phyloP scores from a whole-genome alignment of 2,888 invertebrate species.

The Thelaira solivaga region DNA sequence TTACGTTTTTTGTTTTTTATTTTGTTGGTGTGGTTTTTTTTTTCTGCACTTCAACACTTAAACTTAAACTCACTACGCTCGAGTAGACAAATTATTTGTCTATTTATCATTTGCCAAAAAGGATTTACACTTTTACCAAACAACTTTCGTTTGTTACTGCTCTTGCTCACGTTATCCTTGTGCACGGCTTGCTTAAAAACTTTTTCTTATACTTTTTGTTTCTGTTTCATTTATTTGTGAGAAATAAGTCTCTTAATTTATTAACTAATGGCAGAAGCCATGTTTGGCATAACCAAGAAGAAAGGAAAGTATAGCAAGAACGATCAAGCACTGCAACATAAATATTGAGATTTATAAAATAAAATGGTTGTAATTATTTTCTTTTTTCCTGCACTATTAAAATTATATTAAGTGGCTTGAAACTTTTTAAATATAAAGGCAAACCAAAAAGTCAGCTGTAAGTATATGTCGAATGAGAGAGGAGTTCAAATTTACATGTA shows the following conservation, averaged over 20 bases:
- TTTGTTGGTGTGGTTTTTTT: too few species aligned
- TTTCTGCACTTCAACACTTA: constrained; percentile 20
- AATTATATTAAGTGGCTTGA: too few species aligned
- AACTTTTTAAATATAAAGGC: too few species aligned
- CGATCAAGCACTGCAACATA: neutral
- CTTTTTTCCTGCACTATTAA: too few species aligned
- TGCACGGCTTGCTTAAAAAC: constrained; percentile 3
- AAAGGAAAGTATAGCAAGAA: too few species aligned
- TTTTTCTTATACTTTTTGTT: too few species aligned
- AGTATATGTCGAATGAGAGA: too few species aligned
- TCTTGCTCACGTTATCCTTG: neutral
- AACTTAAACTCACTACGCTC: constrained; percentile 12
- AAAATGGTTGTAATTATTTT: too few species aligned
- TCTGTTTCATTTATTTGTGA: constrained; percentile 33
- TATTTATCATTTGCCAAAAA: constrained; percentile 52
- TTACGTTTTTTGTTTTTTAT: neutral
- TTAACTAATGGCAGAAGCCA: constrained; percentile 32
- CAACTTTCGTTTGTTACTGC: neutral
- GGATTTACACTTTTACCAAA: constrained; percentile 20
- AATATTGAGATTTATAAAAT: too few species aligned
- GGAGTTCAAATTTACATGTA: too few species aligned
- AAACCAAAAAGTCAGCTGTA: too few species aligned
- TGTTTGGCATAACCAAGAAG: constrained; percentile 22
- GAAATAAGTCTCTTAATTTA: constrained; percentile 39
- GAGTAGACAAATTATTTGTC: constrained; percentile 51